A percentile compares a stretch with the other conserved stretches of the same genome.
Evolutionary conservation across 2,888 invertebrate genomes (phyloP).

Genomic region (Clepsis dumicolana): DNA sequence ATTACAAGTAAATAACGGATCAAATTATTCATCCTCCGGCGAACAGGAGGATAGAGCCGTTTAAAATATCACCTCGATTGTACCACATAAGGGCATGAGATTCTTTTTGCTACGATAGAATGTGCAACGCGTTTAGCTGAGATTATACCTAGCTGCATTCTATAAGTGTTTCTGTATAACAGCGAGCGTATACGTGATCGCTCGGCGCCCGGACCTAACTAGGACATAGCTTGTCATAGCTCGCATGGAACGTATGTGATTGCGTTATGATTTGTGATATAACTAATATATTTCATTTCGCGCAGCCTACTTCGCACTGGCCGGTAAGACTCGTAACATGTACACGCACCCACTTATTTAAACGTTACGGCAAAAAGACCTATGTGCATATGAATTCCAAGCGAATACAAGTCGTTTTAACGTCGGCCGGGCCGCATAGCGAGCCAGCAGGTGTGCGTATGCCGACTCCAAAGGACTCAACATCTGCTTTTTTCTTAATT

Average conservation of each 20-base stretch:
- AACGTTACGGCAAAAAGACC: slow-evolving; percentile 22
- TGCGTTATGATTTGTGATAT: slow-evolving; percentile 79
- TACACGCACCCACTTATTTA: slow-evolving; percentile 34
- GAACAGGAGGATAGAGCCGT: slow-evolving; percentile 59
- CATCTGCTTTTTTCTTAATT: slow-evolving; percentile 83
- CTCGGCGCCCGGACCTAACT: slow-evolving; percentile 74
- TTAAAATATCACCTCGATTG: slow-evolving; percentile 58
- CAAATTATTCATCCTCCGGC: slow-evolving; percentile 59
- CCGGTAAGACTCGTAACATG: slow-evolving; percentile 25
- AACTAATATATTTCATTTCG: slow-evolving; percentile 60
- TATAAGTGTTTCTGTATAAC: slow-evolving; percentile 64
- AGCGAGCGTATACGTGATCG: slow-evolving; percentile 42
- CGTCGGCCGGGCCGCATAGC: slow-evolving; percentile 51
- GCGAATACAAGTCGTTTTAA: slow-evolving; percentile 21
- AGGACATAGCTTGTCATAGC: slow-evolving; percentile 81
- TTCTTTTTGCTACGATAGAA: slow-evolving; percentile 46
- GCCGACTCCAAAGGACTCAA: slow-evolving; percentile 69
- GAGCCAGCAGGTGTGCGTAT: slow-evolving; percentile 48
- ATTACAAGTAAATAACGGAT: slow-evolving; percentile 66
- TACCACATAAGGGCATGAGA: slow-evolving; percentile 52
- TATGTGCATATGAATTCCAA: slow-evolving; percentile 17
- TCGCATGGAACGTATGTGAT: slow-evolving; percentile 75
- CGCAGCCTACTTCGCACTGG: slow-evolving; percentile 37
- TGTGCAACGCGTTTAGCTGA: slow-evolving; percentile 50
- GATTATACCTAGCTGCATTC: slow-evolving; percentile 60